Conservation (phyloP, 2,797 vertebrate genomes). For the Tragelaphus oryx region DNA sequence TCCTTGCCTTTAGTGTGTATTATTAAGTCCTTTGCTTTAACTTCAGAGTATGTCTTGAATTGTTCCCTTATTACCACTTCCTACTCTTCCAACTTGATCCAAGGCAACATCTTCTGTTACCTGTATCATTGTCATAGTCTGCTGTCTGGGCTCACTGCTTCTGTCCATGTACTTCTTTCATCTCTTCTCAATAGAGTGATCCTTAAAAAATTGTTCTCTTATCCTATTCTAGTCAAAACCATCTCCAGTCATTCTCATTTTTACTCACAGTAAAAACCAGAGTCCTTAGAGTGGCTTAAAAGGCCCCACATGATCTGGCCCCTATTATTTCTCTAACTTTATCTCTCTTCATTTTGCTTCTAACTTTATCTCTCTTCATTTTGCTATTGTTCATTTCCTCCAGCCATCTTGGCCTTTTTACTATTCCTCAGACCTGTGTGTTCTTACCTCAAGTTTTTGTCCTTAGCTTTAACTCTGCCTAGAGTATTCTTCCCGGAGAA, state of each 20-base stretch:
- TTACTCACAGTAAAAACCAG: neutral
- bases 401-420: neutral
- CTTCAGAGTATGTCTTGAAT: neutral
- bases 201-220: neutral
- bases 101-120: neutral
- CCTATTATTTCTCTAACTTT: neutral
- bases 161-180: neutral
- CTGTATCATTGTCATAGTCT: neutral
- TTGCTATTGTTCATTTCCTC: neutral
- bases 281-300: neutral
- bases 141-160: neutral
- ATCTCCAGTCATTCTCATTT: neutral
- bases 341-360: neutral
- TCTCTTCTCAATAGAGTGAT: neutral
- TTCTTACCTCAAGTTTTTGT: neutral
- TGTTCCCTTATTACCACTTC: neutral
- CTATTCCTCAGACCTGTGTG: neutral
- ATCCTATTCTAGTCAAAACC: neutral
- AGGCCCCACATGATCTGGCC: neutral
- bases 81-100: neutral
- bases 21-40: neutral
- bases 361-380: neutral
- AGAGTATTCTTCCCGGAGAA: neutral
- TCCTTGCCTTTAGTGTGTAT: neutral
- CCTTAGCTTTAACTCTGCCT: neutral